phyloP scores from a whole-genome alignment of 2,113 vertebrate genomes.

The Columba janthina region DNA sequence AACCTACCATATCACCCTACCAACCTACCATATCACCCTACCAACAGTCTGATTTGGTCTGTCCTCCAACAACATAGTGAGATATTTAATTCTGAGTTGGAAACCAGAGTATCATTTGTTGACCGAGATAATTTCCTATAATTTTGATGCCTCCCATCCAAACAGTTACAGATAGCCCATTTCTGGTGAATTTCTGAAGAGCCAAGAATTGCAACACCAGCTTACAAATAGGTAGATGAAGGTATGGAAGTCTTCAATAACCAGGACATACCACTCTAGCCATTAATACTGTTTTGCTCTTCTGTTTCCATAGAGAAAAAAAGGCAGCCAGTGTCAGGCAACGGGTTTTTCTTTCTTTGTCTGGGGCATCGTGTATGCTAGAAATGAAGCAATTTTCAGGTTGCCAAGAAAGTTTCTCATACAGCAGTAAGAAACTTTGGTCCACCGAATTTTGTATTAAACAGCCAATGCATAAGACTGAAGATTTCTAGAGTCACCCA shows the following conservation, averaged over 20 bases:
- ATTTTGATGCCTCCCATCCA: background rate
- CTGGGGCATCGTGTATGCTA: fast-evolving
- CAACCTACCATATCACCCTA: background rate
- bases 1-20: background rate
- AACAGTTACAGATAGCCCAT: background rate
- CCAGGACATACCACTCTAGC: background rate
- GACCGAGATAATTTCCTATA: background rate
- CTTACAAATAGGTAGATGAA: background rate
- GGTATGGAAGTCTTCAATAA: background rate
- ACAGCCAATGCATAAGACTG: background rate
- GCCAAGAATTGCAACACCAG: too few relatives aligned
- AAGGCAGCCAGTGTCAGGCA: fast-evolving
- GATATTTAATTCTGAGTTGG: background rate
- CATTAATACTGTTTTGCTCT: background rate
- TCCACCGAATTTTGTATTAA: background rate
- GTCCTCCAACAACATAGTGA: fast-evolving
- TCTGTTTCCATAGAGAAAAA: background rate
- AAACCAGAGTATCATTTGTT: background rate
- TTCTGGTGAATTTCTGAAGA: background rate
- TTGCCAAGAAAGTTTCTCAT: background rate
- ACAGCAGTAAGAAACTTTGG: background rate
- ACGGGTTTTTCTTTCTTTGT: background rate
- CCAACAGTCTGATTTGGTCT: background rate
- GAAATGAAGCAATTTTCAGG: background rate
- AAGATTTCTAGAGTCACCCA: background rate